A percentile compares a stretch with the other conserved stretches of the same genome.
These are phyloP conservation scores for Vanessa tameamea DNA, from an alignment of 1,140 invertebrate genomes.

Conservation along the genomic window DNA sequence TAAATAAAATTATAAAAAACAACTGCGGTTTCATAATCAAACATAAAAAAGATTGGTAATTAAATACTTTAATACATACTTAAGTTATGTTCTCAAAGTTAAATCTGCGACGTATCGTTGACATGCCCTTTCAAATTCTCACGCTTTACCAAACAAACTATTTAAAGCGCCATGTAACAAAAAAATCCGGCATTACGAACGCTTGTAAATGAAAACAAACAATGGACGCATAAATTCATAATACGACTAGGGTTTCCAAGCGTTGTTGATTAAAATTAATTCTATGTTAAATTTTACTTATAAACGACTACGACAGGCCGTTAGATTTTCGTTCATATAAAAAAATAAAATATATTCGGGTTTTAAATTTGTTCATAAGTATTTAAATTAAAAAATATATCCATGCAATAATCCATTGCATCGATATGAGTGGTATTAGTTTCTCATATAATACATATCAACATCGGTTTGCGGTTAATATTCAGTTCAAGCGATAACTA, in stretches of 20 bases:
- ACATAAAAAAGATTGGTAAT: background rate
- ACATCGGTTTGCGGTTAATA: too few species aligned
- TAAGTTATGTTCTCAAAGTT: background rate
- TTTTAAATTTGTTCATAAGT: too few species aligned
- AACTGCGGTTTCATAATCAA: background rate
- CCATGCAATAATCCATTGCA: too few species aligned
- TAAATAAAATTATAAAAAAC: too few species aligned
- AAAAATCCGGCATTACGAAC: conserved; percentile 55
- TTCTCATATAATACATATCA: too few species aligned
- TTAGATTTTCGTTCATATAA: background rate
- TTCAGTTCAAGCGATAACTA: too few species aligned
- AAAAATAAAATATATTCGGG: background rate
- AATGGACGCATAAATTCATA: conserved; percentile 54
- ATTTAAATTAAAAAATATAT: too few species aligned
- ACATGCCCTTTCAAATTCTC: conserved; percentile 62
- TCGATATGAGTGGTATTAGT: too few species aligned
- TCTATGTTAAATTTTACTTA: background rate
- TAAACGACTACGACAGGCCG: background rate
- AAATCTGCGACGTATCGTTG: conserved; percentile 44
- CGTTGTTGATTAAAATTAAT: background rate
- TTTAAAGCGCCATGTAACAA: conserved; percentile 60
- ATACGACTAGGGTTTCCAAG: conserved; percentile 32
- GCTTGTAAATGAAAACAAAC: conserved; percentile 63
- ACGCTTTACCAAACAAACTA: conserved; percentile 60
- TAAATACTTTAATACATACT: background rate